Base-by-base conservation (phyloP, 2,888 invertebrate genomes). In the Arctia plantaginis region DNA sequence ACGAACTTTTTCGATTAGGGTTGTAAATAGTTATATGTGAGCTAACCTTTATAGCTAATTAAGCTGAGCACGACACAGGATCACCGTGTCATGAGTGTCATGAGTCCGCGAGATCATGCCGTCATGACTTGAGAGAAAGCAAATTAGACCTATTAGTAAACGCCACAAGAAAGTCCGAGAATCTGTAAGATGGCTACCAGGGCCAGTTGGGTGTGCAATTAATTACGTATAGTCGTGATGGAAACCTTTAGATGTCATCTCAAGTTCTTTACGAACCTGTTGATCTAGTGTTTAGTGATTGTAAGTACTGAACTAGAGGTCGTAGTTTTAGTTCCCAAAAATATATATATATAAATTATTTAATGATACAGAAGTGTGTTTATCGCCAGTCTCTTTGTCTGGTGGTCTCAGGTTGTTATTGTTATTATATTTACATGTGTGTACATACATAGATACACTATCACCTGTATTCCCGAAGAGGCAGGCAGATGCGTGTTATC, bases 131-230 rank as follows among this genome's bases (percentile, higher is more conserved):
- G 71, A 72, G 81, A 86, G 90, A 89, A 89, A 92, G 90, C 91
- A 92, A 93, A 93, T 93, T 91, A 89, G 87, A 80, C 81, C 91
- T 88, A 93, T 94, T 94, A 92, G 93, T 92, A 90, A 82, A 89
- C 85, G 90, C 90, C 89, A 89, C 87, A 84, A 83, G 51, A n/a
- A 62, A 30, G 30, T 30, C 30, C 86, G 85, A 83, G 88, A 90
- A 87, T 89, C 88, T 83, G 86, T 79, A 81, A 81, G 78, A 85
- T 83, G 84, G 82, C 83, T 78, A 76, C 85, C 79, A 80, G 75
- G 84, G 82, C 82, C 79, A 86, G 87, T 89, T 88, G 88, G 89
- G 85, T 87, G 86, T 85, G 79, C 79, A 83, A 88, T 91, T 88
- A 86, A 88, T 90, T 85, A 84, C 77, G 73, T 81, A 80, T 80